Base-by-base conservation (phyloP, 2,888 invertebrate species). In the Cephus spinipes region DNA sequence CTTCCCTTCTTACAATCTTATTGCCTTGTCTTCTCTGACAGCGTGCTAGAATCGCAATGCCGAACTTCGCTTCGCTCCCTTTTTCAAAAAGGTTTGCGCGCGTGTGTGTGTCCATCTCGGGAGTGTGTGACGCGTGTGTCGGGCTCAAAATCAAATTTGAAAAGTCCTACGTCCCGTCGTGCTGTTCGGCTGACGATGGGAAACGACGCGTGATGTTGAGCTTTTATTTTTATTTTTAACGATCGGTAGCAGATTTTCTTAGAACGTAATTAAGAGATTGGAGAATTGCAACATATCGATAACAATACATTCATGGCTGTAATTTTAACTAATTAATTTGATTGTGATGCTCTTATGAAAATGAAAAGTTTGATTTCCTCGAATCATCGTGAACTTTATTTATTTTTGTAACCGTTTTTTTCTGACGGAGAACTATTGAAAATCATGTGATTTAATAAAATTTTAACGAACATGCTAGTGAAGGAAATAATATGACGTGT, bases 121-220 rank as follows among this genome's bases (percentile, higher is more conserved):
- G 55, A 40, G 55, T 55, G 55, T 55, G 23, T 35, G 15, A 23
- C 77, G 79, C 79, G 77, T 34, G 30, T 74, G 15, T 35, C n/a
- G 35, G 74, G 35, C 35, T 34, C 32, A 69, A 55, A 55, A 23
- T 55, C 55, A 55, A 55, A 55, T 23, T 55, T 55, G 55, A 55
- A 55, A 55, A 55, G 23, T 23, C 15, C 1, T 40, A 40, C 23
- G 40, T 40, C 23, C 15, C 40, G 40, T 40, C 55, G 55, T 55
- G 55, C 55, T 55, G 23, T 55, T 55, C 23, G 15, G 23, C 9
- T 55, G 55, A 23, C 6, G 23, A 55, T 55, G 9, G 9, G 9
- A 55, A 55, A 55, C 55, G 55, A 55, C 23, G 23, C 55, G 55
- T 23, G 9, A 55, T 6, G 23, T 55, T 55, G 23, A 55, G 23